Conservation (phyloP, 2,888 invertebrate genomes). For the Nomada ruficornis region DNA sequence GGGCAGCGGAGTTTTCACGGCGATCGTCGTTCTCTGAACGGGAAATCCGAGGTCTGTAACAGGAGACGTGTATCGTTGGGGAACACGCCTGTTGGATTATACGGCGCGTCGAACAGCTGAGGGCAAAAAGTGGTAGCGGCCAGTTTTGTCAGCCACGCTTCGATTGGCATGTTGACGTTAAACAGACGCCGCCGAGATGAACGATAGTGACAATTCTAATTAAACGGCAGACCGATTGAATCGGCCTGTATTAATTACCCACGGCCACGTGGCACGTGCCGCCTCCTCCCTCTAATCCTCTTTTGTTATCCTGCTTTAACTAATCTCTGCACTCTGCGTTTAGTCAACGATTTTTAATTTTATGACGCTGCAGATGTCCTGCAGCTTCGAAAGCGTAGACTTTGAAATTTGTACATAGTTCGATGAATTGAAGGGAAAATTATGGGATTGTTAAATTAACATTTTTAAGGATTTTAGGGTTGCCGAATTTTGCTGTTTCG, state of each 20-base stretch:
- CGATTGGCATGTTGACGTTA: slow-evolving; percentile 60
- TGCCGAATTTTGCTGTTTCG: too few relatives aligned
- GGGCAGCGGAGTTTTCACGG: background rate
- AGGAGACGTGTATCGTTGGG: slow-evolving; percentile 38
- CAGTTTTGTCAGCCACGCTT: slow-evolving; percentile 65
- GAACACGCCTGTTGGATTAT: slow-evolving; percentile 46
- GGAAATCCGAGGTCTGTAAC: slow-evolving; percentile 52
- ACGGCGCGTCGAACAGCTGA: slow-evolving; percentile 25
- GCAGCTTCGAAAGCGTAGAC: too few relatives aligned
- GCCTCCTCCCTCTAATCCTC: background rate
- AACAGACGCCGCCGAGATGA: slow-evolving; percentile 61
- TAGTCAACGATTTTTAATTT: too few relatives aligned
- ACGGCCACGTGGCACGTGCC: slow-evolving; percentile 44
- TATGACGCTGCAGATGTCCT: too few relatives aligned
- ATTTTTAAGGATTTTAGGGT: too few relatives aligned
- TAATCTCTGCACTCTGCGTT: too few relatives aligned
- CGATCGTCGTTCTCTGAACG: background rate
- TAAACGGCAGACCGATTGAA: slow-evolving; percentile 58
- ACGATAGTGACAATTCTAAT: slow-evolving; percentile 71
- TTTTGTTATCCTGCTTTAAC: background rate
- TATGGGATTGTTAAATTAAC: too few relatives aligned
- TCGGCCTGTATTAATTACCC: slow-evolving; percentile 59
- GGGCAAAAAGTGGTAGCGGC: slow-evolving; percentile 62
- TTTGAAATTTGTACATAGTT: too few relatives aligned
- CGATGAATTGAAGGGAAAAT: too few relatives aligned